A percentile compares a stretch with the other conserved stretches of the same genome.
These are phyloP conservation scores for Hylomyscus alleni DNA, from an alignment of 2,797 vertebrate species.

Conservation along the genomic window DNA sequence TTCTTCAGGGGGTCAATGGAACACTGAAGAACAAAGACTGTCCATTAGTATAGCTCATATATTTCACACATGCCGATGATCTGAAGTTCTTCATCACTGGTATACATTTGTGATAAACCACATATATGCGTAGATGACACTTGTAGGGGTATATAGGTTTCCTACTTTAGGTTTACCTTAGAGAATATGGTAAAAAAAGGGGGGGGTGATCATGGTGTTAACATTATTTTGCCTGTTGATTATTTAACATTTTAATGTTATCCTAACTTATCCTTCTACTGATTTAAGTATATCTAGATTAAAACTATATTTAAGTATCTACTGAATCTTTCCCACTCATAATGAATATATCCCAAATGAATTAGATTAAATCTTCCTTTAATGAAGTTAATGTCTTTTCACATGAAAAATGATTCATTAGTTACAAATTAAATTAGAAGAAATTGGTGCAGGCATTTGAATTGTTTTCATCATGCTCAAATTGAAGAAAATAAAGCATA, in stretches of 20 bases:
- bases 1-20: neutral
- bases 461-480: conserved; percentile 26
- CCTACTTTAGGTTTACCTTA: neutral
- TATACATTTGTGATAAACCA: neutral
- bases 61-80: neutral
- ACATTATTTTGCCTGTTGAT: neutral
- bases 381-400: conserved; percentile 13
- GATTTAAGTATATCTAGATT: too few relatives aligned
- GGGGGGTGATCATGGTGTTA: neutral
- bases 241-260: neutral
- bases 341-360: neutral
- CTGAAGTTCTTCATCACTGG: neutral
- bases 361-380: neutral
- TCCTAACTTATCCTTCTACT: neutral
- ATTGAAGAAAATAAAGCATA: conserved; percentile 11
- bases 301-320: neutral
- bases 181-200: neutral
- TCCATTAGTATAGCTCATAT: rapidly evolving
- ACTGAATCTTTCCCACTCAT: neutral
- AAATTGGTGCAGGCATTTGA: neutral
- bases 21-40: neutral
- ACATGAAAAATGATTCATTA: neutral
- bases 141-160: neutral
- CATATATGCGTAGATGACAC: neutral
- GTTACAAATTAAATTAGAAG: conserved; percentile 20